Base-by-base conservation (phyloP, 2,888 invertebrate species). In the Rapana venosa region DNA sequence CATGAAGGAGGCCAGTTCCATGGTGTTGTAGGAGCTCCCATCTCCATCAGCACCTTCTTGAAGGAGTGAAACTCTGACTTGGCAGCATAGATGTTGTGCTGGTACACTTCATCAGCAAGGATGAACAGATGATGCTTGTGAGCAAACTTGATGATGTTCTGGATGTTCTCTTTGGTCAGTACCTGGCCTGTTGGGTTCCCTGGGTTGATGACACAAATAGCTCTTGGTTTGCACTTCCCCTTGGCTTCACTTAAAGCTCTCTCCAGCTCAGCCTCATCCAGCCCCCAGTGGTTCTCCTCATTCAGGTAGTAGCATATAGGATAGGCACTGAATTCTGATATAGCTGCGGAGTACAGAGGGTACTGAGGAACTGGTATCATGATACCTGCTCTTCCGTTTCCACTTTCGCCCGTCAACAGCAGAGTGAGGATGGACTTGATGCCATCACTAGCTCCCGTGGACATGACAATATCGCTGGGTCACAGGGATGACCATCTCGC, bases 361-460 rank as follows among this genome's bases (percentile, higher is more conserved):
- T 99, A 99, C 96, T 99, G 99, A 0, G 99, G 99, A 95, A 99
- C 99, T 0, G 99, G 99, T 93, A 99, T 98, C 98, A 99, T 97
- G 26, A 99, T 97, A 4, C 99, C 99, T 0, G 98, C 97, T 90
- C 97, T 96, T 94, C 93, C 92, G 0, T 89, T 91, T 17, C 95
- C 95, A 5, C 66, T 90, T 87, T 94, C 92, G 17, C 94, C 95
- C 0, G 96, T 95, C 93, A 96, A 94, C 88, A 95, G 88, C 93
- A 98, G 96, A 96, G 98, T 97, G 93, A 99, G 96, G 1, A 98
- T 97, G 93, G 97, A 96, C 97, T 99, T 98, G 95, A 99, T 99
- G 92, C 97, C 98, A 94, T 98, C 98, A 90, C 99, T 98, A 81
- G 99, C 99, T 93, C 98, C 99, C 66, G 98, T 98, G 70, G 98